A percentile compares a stretch with the other conserved stretches of the same genome.
Evolutionary conservation across 2,113 vertebrate species (phyloP).

Genomic region (Nycticryphes semicollaris): DNA sequence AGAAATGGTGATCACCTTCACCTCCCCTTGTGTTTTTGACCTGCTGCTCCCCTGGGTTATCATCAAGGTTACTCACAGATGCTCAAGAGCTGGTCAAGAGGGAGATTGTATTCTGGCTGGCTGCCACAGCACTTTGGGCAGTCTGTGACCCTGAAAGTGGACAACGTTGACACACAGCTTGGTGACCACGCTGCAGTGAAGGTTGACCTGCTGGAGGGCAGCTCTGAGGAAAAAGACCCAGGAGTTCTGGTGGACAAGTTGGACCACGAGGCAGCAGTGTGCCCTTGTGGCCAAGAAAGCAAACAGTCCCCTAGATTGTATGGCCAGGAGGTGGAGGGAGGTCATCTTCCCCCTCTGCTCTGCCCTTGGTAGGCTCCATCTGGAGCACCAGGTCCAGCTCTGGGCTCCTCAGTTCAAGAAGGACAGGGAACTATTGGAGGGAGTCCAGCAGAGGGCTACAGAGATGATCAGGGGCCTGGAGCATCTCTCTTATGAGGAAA

Average conservation of each 20-base stretch:
- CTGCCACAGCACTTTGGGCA: not conserved
- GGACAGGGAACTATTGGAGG: not conserved
- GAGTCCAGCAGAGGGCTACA: not conserved
- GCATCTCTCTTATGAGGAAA: not conserved
- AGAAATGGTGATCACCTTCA: fast-evolving
- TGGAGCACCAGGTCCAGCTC: not conserved
- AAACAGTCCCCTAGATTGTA: not conserved
- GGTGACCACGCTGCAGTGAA: fast-evolving
- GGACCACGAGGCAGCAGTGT: not conserved
- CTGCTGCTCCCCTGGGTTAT: not conserved
- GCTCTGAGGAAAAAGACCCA: not conserved
- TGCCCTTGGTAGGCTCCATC: not conserved
- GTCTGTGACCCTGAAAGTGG: not conserved
- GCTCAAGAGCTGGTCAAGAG: not conserved
- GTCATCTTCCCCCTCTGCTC: not conserved
- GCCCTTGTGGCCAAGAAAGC: not conserved
- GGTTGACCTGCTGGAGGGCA: not conserved
- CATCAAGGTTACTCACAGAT: not conserved
- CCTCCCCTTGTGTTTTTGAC: not conserved
- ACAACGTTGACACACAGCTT: not conserved
- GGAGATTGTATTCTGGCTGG: not conserved
- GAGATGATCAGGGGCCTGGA: not conserved
- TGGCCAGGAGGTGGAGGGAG: not conserved
- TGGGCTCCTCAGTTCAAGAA: not conserved
- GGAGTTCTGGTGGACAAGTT: not conserved